Evolutionary conservation across 92 coral and sea anemone species (phyloP).

Genomic region (Umimayanthus kanabou): DNA sequence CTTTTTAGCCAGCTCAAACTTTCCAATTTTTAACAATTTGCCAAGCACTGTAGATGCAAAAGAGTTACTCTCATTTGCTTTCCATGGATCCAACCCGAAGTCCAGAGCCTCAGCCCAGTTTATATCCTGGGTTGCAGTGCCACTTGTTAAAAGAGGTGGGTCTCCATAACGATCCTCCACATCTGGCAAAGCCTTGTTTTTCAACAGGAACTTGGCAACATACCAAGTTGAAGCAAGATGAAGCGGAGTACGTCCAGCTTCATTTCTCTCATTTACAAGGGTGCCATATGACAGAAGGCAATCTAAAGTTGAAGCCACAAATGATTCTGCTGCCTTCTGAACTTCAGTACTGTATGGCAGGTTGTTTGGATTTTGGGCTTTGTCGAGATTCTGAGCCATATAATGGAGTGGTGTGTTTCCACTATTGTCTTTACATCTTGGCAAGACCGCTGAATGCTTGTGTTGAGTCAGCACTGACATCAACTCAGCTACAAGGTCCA

Average conservation of each 20-base stretch:
- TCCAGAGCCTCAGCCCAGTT: background rate
- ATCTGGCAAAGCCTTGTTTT: background rate
- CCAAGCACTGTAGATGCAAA: background rate
- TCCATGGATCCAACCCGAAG: conserved; percentile 8
- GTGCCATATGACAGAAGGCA: background rate
- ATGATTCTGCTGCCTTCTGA: background rate
- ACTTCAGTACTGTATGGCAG: background rate
- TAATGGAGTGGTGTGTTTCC: conserved; percentile 7
- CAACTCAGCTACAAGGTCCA: background rate
- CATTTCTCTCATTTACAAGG: background rate
- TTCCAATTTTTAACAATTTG: background rate
- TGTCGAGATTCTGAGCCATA: background rate
- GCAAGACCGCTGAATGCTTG: background rate
- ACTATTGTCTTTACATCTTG: background rate
- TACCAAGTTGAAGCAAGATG: conserved; percentile 2
- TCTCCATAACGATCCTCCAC: background rate
- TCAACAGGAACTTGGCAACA: conserved; percentile 3
- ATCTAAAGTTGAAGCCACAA: background rate
- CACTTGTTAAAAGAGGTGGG: background rate
- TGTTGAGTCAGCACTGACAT: background rate
- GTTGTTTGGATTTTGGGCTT: background rate
- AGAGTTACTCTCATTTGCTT: conserved; percentile 1
- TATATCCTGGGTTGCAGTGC: background rate
- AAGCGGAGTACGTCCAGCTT: background rate
- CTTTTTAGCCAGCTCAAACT: background rate